These are phyloP conservation scores for Zingel zingel DNA, from an alignment of 2,113 vertebrate genomes.

Conservation along the genomic window DNA sequence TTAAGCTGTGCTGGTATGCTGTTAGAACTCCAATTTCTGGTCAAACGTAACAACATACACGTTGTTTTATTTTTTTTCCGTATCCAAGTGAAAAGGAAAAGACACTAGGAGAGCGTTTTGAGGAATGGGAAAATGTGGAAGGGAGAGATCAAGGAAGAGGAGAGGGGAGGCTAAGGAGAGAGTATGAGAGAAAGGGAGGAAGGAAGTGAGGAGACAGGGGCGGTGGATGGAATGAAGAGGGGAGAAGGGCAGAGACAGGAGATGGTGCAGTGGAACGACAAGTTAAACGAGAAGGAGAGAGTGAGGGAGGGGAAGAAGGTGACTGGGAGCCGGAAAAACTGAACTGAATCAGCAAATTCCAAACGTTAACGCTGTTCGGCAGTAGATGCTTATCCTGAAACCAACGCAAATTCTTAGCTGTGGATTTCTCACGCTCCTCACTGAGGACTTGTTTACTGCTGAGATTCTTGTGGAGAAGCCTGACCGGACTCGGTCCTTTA, in stretches of 20 bases:
- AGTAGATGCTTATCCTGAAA: conserved; percentile 24
- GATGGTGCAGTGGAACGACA: background rate
- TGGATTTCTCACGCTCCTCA: conserved; percentile 18
- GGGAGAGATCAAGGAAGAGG: conserved; percentile 20
- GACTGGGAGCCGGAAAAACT: conserved; percentile 11
- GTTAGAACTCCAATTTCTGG: conserved; percentile 69
- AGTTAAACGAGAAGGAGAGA: conserved; percentile 2
- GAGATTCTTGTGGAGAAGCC: conserved; percentile 12
- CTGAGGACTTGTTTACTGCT: conserved; percentile 14
- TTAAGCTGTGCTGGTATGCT: conserved; percentile 77
- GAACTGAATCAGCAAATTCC: conserved; percentile 55
- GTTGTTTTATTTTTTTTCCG: conserved; percentile 24
- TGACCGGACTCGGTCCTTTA: background rate
- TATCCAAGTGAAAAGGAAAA: background rate
- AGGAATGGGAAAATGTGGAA: background rate
- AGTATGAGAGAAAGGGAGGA: conserved; percentile 41
- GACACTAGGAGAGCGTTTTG: background rate
- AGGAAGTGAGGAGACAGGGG: conserved; percentile 38
- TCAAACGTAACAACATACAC: conserved; percentile 23
- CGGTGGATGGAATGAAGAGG: conserved; percentile 12
- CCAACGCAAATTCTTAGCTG: conserved; percentile 16
- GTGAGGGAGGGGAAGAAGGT: conserved; percentile 5
- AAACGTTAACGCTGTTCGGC: conserved; percentile 38
- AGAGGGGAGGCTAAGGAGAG: background rate
- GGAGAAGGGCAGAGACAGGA: background rate